These are phyloP conservation scores for Edolisoma coerulescens DNA, from an alignment of 2,113 vertebrate genomes.

Conservation along the genomic window DNA sequence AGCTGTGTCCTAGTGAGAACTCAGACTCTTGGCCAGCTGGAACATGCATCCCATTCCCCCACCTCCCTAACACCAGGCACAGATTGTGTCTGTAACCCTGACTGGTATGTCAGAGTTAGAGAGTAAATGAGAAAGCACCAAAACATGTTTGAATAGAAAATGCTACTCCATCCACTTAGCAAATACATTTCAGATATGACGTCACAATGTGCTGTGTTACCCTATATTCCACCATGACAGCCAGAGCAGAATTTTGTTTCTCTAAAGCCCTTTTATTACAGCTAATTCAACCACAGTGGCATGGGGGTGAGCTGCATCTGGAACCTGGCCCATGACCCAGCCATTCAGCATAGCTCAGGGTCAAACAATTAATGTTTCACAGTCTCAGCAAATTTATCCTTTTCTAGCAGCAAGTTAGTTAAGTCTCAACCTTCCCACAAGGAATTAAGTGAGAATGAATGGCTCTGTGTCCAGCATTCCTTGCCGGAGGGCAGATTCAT, in stretches of 20 bases:
- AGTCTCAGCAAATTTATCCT: neutral
- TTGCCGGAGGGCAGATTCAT: neutral
- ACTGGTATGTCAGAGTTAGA: neutral
- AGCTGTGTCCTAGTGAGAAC: neutral
- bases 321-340: neutral
- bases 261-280: neutral
- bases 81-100: neutral
- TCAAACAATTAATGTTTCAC: neutral
- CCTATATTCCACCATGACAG: neutral
- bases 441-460: neutral
- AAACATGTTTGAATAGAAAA: neutral
- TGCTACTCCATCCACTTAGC: neutral
- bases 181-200: neutral
- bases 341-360: neutral
- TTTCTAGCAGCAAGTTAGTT: slow-evolving; percentile 27
- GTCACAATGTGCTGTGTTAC: neutral
- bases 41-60: neutral
- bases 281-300: neutral
- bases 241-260: neutral
- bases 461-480: neutral
- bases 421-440: slow-evolving; percentile 8
- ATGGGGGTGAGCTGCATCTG: neutral
- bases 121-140: neutral
- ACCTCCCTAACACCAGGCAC: neutral
- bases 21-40: neutral